Evolutionary conservation across 2,113 vertebrate genomes (phyloP), one percentile per base, ranked within the genome.

Genomic region (Odobenus rosmarus): DNA sequence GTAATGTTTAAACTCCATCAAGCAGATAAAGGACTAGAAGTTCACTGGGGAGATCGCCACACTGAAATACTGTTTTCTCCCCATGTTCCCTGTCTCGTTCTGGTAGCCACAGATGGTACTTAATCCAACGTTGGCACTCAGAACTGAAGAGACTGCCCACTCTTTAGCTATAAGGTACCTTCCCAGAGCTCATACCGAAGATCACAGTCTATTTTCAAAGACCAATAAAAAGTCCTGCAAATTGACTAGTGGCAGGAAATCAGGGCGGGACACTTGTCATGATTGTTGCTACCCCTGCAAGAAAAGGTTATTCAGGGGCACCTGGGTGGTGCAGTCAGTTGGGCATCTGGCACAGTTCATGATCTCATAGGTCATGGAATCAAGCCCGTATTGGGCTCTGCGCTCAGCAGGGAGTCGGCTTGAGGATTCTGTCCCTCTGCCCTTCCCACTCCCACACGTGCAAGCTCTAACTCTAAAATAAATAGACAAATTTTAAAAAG

Each of bases 121-220:
- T 74, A 69, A 91, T 2, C 53, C 49, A 86, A 18, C 24, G 14
- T 26, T 31, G 28, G 23, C 16, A 42, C n/a, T 82, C 80, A 92
- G 59, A 51, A 61, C 3, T 31, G n/a, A 74, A 83, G 74, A 87
- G 33, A 89, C 1, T 53, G 53, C 42, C 71, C 5, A 59, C n/a
- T 21, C 24, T 24, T 80, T 77, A 87, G 33, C 61, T 49, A 19
- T 39, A 74, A 96, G 26, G 71, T 31, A 23, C 13, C 88, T 81
- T 77, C n/a, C 77, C 39, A 88, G 23, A 18, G 36, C 7, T 62
- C 55, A 74, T n/a, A 89, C 16, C 31, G 64, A 91, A 77, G 51
- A 71, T 49, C 16, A 88, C 21, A 85, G n/a, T 61, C 61, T 76
- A 53, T 92, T 64, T 95, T 74, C 88, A 84, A 90, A 49, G 64